A percentile compares a stretch with the other conserved stretches of the same genome.
phyloP scores from a whole-genome alignment of 2,888 invertebrate species.

The Erebia aethiops region DNA sequence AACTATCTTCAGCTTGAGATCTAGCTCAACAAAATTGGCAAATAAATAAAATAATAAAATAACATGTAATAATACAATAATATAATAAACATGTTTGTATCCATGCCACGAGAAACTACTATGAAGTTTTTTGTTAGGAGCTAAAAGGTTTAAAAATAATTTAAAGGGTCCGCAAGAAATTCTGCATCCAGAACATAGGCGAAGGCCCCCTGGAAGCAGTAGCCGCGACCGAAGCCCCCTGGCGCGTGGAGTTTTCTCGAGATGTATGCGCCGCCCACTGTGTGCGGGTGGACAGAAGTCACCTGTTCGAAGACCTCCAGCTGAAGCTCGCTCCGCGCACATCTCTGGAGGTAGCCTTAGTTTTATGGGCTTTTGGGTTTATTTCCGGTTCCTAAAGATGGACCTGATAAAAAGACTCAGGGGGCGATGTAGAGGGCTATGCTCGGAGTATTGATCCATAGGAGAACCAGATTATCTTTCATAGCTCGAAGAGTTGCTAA shows the following conservation, averaged over 20 bases:
- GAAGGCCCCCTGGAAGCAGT: slow-evolving; percentile 47
- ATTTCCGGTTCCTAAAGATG: not conserved
- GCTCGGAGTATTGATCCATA: no score
- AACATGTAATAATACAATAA: no score
- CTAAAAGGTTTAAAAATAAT: not conserved
- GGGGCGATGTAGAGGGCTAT: no score
- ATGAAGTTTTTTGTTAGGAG: no score
- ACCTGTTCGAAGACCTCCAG: not conserved
- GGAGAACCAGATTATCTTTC: no score
- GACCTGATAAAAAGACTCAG: no score
- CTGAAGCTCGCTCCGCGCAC: not conserved
- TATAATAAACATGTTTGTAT: no score
- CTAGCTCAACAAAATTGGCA: no score
- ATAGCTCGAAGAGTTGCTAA: no score
- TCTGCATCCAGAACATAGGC: slow-evolving; percentile 57
- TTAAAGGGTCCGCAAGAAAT: slow-evolving; percentile 59
- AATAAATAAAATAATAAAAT: no score
- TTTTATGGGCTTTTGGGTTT: not conserved
- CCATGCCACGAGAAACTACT: no score
- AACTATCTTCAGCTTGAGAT: no score
- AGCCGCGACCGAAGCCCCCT: slow-evolving; percentile 48
- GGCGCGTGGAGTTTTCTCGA: slow-evolving; percentile 46
- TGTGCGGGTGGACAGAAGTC: not conserved
- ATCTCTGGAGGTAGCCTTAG: not conserved
- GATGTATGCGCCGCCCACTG: slow-evolving; percentile 34